Percentiles rank a stretch among this genome's conserved stretches.
Evolutionary conservation across 2,888 invertebrate species (phyloP).

Genomic region (Drosophila algonquin): DNA sequence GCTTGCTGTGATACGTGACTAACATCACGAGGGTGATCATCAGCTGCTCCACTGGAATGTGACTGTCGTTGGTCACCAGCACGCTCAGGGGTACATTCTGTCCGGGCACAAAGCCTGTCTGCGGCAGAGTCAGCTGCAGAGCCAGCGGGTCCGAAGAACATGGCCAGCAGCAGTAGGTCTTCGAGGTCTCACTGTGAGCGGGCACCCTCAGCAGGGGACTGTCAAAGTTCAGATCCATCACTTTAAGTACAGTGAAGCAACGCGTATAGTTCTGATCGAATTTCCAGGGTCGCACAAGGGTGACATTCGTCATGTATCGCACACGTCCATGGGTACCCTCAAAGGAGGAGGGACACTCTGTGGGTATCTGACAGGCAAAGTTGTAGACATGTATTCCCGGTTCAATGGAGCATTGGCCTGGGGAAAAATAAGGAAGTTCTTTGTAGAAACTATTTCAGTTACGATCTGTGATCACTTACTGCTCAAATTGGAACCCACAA

Average conservation of each 20-base stretch:
- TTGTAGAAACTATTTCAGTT: neutral
- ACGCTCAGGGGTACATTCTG: constrained; percentile 78
- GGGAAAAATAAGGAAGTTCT: neutral
- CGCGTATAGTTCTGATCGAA: constrained; percentile 88
- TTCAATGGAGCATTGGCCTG: constrained; percentile 74
- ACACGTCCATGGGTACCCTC: constrained; percentile 85
- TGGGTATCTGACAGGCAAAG: constrained; percentile 85
- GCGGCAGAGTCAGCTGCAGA: constrained; percentile 69
- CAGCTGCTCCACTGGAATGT: constrained; percentile 83
- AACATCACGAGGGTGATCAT: constrained; percentile 73
- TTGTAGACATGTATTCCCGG: constrained; percentile 85
- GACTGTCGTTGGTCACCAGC: constrained; percentile 86
- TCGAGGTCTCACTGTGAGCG: constrained; percentile 58
- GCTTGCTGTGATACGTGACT: constrained; percentile 61
- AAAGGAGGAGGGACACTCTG: constrained; percentile 85
- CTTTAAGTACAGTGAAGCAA: constrained; percentile 91
- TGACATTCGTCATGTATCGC: constrained; percentile 87
- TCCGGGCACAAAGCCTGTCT: constrained; percentile 81
- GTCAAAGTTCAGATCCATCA: constrained; percentile 87
- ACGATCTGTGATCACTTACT: constrained; percentile 57
- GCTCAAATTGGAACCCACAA: constrained; percentile 83
- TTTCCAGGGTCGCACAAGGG: constrained; percentile 93
- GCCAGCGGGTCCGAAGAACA: constrained; percentile 72
- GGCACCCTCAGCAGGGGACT: constrained; percentile 69
- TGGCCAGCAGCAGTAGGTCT: constrained; percentile 79